A percentile compares a stretch with the other conserved stretches of the same genome.
phyloP scores from a whole-genome alignment of 2,888 invertebrate species.

The Rosalia funebris region DNA sequence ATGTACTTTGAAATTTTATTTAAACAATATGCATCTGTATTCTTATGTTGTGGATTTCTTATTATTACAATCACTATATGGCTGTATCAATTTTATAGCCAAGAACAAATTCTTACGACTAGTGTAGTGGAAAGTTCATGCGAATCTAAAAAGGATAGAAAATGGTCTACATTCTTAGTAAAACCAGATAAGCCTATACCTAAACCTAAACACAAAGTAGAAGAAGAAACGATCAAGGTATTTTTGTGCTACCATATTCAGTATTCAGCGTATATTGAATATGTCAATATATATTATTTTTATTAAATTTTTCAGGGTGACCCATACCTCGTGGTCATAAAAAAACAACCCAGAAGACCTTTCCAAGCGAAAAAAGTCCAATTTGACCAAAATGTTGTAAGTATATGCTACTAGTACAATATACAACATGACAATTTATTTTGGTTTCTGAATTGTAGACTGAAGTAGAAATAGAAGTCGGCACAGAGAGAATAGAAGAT shows the following conservation, averaged over 20 bases:
- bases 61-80: no score
- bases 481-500: conserved; percentile 18
- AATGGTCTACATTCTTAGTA: conserved; percentile 80
- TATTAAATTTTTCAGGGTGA: conserved; percentile 50
- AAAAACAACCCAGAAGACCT: conserved; percentile 56
- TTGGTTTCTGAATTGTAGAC: conserved; percentile 21
- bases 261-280: no score
- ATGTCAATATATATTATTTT: no score
- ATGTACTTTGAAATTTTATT: no score
- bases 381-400: conserved; percentile 47
- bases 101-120: conserved; percentile 33
- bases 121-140: conserved; percentile 9
- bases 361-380: conserved; percentile 43
- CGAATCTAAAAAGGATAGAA: conserved; percentile 43
- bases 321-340: conserved; percentile 59
- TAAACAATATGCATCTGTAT: no score
- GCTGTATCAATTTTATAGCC: conserved; percentile 27
- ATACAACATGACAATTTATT: no score
- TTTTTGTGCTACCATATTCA: no score
- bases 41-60: no score
- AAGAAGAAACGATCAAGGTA: conserved; percentile 51
- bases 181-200: conserved; percentile 78
- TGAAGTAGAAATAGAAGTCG: conserved; percentile 32
- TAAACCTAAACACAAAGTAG: conserved; percentile 53
- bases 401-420: no score